Evolutionary conservation across 2,888 invertebrate species (phyloP), one percentile per base, ranked within the genome.

Genomic region (Dryadula phaetusa): DNA sequence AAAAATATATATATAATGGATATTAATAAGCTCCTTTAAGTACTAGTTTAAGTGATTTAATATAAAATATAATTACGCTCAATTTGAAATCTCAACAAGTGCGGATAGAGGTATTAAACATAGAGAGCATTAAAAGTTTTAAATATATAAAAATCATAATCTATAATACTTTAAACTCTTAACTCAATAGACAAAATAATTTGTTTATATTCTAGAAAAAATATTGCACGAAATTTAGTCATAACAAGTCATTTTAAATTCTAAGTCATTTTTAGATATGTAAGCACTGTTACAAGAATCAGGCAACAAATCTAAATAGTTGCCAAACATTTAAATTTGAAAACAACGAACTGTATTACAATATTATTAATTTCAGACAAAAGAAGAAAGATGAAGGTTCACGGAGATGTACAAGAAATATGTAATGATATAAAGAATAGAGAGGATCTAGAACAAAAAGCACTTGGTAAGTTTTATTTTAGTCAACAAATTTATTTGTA

Each of bases 391-490:
- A 56, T 56, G 25, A 44, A n/a, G 37, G 32, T 47, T 34, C 47
- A 66, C 14, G 63, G 37, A 52, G 58, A 58, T 7, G 6, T 40
- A 53, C 22, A 44, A 34, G 63, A 63, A 3, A 5, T 66, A 28
- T 46, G 28, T 12, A 46, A 58, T 32, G 12, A 34, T 16, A 53
- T 66, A 47, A 22, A 34, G 8, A 61, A 32, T 3, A 67, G 67
- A 44, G 65, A 69, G 42, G 40, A 47, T 18, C 44, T 67, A 20
- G 71, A 71, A 22, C 65, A 68, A 62, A 66, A 78, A 32, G 88
- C 86, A 67, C 49, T 72, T 66, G 84, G 90, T 90, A 80, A 83
- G 84, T 69, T 34, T 58, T n/a, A 25, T 56, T 56, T 8, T 40
- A 10, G n/a, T n/a, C n/a, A n/a, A n/a, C n/a, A n/a, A n/a, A n/a